Percentiles rank a stretch among this genome's conserved stretches.
Evolutionary conservation across 2,888 invertebrate genomes (phyloP).

Genomic region (Disparrhopalites patrizii): DNA sequence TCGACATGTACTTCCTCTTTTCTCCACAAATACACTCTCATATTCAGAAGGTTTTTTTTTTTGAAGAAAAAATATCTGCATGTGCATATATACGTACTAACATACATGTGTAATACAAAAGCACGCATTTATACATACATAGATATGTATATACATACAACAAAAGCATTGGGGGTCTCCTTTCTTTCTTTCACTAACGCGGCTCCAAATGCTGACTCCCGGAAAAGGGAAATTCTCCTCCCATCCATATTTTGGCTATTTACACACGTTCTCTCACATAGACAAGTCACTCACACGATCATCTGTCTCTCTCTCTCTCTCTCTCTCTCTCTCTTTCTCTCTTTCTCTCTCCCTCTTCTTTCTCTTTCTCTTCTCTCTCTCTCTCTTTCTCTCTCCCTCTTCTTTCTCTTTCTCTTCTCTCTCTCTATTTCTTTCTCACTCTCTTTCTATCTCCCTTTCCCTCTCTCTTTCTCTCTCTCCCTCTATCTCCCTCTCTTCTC

Average conservation of each 20-base stretch:
- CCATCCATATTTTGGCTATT: slow-evolving; percentile 22
- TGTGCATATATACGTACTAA: background rate
- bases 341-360: slow-evolving; percentile 10
- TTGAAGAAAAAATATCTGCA: background rate
- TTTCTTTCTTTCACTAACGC: background rate
- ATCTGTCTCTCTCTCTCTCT: slow-evolving; percentile 21
- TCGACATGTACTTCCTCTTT: background rate
- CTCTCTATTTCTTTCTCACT: background rate
- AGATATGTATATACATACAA: background rate
- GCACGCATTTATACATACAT: background rate
- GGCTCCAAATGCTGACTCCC: background rate
- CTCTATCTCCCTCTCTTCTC: background rate
- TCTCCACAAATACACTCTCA: background rate
- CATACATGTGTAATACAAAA: too few relatives aligned
- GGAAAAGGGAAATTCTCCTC: slow-evolving; percentile 2
- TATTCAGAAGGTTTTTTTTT: background rate
- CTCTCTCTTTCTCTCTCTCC: background rate
- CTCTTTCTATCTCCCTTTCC: slow-evolving; percentile 11
- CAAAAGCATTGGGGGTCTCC: background rate
- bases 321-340: slow-evolving; percentile 11
- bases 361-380: slow-evolving; percentile 3
- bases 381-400: background rate
- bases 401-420: slow-evolving; percentile 5
- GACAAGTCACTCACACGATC: background rate
- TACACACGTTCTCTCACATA: slow-evolving; percentile 21